Base-by-base conservation (phyloP, 2,888 invertebrate genomes). In the Acanthosoma haemorrhoidale region DNA sequence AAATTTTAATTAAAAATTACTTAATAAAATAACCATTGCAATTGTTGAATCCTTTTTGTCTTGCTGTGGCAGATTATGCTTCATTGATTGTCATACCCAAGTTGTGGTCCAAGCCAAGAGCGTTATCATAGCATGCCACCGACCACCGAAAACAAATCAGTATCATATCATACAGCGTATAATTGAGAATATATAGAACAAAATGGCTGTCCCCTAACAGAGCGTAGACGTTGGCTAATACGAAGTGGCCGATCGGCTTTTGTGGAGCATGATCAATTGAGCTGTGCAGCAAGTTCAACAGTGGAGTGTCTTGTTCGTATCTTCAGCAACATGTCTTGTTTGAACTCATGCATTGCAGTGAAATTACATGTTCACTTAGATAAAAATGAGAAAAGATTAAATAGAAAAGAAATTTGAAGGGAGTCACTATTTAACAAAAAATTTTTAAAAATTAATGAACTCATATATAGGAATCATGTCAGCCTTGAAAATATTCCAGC, bases 161-260 rank as follows among this genome's bases (percentile, higher is more conserved):
- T 3, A 9, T 36, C 41, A 41, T 11, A 15, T 5, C 11, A 41
- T 11, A n/a, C 15, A 15, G 25, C 18, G 29, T 11, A 31, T 67
- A 31, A 13, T 31, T 51, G 34, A 31, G 29, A 51, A 21, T 6
- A 15, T 51, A n/a, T n/a, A n/a, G n/a, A n/a, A n/a, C n/a, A n/a
- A n/a, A n/a, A n/a, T n/a, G n/a, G n/a, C 86, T 90, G 73, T 90
- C 88, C 0, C 86, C 86, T 31, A 85, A 75, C 11, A 88, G 84
- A 1, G 90, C 88, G 78, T 88, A 90, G 16, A 89, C 86, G 78
- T 89, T 89, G 6, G 87, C 91, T 13, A 92, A 80, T 3, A 88
- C 86, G 76, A 89, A 86, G 78, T 89, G 87, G 73, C 84, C 85
- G 51, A 83, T 80, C 2, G 85, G 81, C 75, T 84, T 83, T 16